A percentile compares a stretch with the other conserved stretches of the same genome.
Conservation (phyloP, 2,888 invertebrate species). For the Lycia hirtaria region DNA sequence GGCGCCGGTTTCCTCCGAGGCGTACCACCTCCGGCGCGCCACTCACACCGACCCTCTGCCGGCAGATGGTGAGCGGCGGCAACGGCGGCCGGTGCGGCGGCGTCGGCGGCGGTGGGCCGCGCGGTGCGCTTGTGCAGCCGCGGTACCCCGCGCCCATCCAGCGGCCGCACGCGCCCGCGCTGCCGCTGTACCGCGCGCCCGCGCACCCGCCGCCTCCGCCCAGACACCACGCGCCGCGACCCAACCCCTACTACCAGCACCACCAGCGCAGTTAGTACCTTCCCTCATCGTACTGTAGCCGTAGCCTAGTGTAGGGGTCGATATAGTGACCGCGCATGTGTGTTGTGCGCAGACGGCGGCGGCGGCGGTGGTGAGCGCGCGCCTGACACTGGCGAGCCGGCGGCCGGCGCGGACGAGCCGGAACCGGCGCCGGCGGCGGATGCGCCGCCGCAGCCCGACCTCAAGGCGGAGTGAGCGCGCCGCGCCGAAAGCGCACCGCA, state of each 20-base stretch:
- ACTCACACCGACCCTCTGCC: slow-evolving; percentile 48
- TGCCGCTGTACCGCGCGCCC: slow-evolving; percentile 62
- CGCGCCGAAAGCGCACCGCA: slow-evolving; percentile 32
- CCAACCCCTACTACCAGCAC: slow-evolving; percentile 77
- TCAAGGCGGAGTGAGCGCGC: slow-evolving; percentile 64
- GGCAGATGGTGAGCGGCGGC: slow-evolving; percentile 71
- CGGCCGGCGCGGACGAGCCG: slow-evolving; percentile 51
- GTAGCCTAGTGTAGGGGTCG: not conserved
- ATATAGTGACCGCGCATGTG: slow-evolving; percentile 27
- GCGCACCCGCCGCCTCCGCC: slow-evolving; percentile 46
- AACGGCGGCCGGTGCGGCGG: slow-evolving; percentile 68
- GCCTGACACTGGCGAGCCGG: slow-evolving; percentile 54
- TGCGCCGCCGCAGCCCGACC: slow-evolving; percentile 60
- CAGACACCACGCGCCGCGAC: slow-evolving; percentile 56
- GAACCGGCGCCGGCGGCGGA: slow-evolving; percentile 55
- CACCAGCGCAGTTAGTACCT: slow-evolving; percentile 78
- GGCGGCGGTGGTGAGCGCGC: slow-evolving; percentile 66
- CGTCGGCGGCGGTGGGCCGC: slow-evolving; percentile 46
- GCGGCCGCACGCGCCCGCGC: slow-evolving; percentile 78
- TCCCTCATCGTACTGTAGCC: not conserved
- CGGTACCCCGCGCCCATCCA: slow-evolving; percentile 85
- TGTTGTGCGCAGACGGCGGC: slow-evolving; percentile 54
- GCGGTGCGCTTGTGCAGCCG: slow-evolving; percentile 55
- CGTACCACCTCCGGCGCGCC: slow-evolving; percentile 47
- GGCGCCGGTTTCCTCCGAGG: not conserved